Evolutionary conservation across 2,888 invertebrate genomes (phyloP).

Genomic region (Himalopsyche kuldschensis): DNA sequence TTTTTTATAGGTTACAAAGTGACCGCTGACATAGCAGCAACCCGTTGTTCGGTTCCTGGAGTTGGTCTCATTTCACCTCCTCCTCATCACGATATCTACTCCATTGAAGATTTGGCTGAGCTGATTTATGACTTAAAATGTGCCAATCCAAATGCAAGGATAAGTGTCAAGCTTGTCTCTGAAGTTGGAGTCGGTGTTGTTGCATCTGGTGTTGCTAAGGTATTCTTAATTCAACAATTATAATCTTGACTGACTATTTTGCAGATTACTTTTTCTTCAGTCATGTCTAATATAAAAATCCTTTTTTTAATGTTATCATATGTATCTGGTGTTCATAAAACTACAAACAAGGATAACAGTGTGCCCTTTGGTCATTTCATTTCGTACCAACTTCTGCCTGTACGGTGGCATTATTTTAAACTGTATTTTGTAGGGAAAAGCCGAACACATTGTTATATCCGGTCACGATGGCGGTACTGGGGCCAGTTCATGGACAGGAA

Average conservation of each 20-base stretch:
- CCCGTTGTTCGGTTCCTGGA: slow-evolving; percentile 93
- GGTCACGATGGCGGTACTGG: slow-evolving; percentile 99
- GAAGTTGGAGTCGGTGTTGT: slow-evolving; percentile 99
- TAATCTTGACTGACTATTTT: background rate
- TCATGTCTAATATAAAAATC: background rate
- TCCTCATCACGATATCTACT: slow-evolving; percentile 99
- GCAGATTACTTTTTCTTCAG: too few relatives aligned
- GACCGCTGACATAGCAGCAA: slow-evolving; percentile 91
- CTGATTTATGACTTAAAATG: slow-evolving; percentile 97
- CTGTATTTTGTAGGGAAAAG: slow-evolving; percentile 73
- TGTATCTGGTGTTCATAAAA: too few relatives aligned
- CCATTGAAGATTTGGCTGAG: slow-evolving; percentile 97
- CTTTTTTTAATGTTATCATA: too few relatives aligned
- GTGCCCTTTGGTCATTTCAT: background rate
- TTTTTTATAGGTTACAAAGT: slow-evolving; percentile 69
- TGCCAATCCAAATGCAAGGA: slow-evolving; percentile 91
- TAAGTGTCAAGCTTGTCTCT: slow-evolving; percentile 97
- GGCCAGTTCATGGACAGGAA: slow-evolving; percentile 98
- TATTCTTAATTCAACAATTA: slow-evolving; percentile 44
- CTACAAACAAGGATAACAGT: too few relatives aligned
- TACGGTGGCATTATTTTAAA: background rate
- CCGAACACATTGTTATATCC: slow-evolving; percentile 97
- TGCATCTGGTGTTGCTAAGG: slow-evolving; percentile 98
- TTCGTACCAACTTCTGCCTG: background rate
- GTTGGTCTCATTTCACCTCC: slow-evolving; percentile 98